Conservation (phyloP, 2,113 vertebrate species). For the Mus spicilegus region DNA sequence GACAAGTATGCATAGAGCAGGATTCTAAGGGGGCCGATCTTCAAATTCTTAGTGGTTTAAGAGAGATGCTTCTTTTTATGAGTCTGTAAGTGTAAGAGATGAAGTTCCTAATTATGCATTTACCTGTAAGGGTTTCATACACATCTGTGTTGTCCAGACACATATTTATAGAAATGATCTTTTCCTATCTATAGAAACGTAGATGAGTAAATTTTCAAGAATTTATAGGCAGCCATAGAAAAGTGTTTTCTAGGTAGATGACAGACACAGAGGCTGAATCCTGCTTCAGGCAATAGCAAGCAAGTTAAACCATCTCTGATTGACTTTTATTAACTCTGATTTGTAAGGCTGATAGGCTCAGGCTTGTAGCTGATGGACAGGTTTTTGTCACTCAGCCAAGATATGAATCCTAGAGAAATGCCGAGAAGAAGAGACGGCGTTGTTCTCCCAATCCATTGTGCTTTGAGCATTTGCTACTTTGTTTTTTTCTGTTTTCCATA, state of each 20-base stretch:
- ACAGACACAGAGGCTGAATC: constrained; percentile 84
- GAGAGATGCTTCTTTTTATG: not conserved
- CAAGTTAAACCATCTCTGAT: constrained; percentile 86
- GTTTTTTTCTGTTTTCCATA: constrained; percentile 78
- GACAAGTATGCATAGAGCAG: not conserved
- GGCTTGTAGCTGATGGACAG: constrained; percentile 89
- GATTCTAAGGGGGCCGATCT: constrained; percentile 60
- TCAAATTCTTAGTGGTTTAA: constrained; percentile 4
- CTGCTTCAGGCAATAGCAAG: constrained; percentile 86
- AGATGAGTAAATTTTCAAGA: constrained; percentile 83
- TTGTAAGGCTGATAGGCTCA: constrained; percentile 89
- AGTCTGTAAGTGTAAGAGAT: not conserved
- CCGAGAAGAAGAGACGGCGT: constrained; percentile 79
- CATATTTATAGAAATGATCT: constrained; percentile 79
- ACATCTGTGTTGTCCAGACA: constrained; percentile 42
- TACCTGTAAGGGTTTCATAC: constrained; percentile 64
- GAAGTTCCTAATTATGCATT: constrained; percentile 31
- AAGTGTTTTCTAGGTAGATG: constrained; percentile 81
- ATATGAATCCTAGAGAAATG: constrained; percentile 87
- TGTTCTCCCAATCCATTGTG: constrained; percentile 70
- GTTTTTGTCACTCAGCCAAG: constrained; percentile 87
- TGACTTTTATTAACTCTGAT: constrained; percentile 91
- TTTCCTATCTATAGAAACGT: constrained; percentile 84
- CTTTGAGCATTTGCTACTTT: constrained; percentile 75
- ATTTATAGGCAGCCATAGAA: constrained; percentile 80